Conservation (phyloP, 35 echinoderm and acorn worm species). For the Ophioderma brevispina region DNA sequence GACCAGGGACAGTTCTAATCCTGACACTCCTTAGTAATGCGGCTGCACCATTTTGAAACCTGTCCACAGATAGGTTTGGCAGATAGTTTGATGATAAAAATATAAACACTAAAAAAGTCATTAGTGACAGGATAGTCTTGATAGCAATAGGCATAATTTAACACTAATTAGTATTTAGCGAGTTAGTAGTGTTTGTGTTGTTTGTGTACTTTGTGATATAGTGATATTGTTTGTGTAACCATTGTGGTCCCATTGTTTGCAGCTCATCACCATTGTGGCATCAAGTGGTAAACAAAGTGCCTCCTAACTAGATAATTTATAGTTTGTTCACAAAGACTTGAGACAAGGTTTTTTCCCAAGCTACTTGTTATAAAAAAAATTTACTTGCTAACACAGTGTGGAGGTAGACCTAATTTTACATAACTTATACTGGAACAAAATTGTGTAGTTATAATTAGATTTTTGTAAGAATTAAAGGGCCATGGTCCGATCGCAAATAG, state of each 20-base stretch:
- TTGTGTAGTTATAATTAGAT: too few species aligned
- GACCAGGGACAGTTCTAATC: not conserved
- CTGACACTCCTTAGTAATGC: not conserved
- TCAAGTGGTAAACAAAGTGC: not conserved
- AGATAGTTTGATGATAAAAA: not conserved
- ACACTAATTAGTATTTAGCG: not conserved
- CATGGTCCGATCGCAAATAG: too few species aligned
- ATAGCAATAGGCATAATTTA: not conserved
- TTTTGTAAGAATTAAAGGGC: too few species aligned
- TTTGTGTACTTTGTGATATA: not conserved
- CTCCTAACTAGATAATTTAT: not conserved
- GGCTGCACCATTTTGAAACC: slow-evolving; percentile 1
- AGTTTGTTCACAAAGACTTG: not conserved
- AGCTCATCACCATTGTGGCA: not conserved
- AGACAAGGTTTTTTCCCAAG: not conserved
- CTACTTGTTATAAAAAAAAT: too few species aligned
- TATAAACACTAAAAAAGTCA: not conserved
- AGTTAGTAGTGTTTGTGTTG: not conserved
- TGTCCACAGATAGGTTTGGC: not conserved
- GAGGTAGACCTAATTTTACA: too few species aligned
- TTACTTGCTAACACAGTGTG: too few species aligned
- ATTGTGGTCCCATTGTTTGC: not conserved
- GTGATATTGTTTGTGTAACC: not conserved
- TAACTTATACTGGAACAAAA: too few species aligned
- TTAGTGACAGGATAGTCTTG: not conserved